Base-by-base conservation (phyloP, 35 echinoderm and acorn worm species). In the Stichopus chloronotus region DNA sequence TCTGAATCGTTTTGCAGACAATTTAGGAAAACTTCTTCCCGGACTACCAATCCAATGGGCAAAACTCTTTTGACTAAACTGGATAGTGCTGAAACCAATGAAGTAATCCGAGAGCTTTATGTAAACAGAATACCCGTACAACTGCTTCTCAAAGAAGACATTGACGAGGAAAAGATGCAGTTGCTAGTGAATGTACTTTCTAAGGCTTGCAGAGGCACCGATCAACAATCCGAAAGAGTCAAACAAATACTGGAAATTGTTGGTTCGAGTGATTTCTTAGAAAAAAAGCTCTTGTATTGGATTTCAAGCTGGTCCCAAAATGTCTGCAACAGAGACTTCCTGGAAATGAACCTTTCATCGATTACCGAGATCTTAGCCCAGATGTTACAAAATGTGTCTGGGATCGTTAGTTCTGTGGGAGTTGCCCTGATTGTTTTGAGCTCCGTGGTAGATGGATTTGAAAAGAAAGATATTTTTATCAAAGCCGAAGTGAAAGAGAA, bases 361-460 rank as follows among this genome's bases (percentile, higher is more conserved):
- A 65, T 59, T 52, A 9, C 71, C 9, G 9, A 17, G 1, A 25
- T 94, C 19, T 55, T 90, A 53, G 19, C 14, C 4, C 22, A 74
- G 54, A 57, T 92, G 16, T 59, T 96, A 56, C 88, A 92, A 16
- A 60, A 63, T 61, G 57, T 94, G 20, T 90, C 92, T n/a, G 91
- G 85, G 30, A 53, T 58, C 52, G 71, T 84, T 7, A 59, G 71
- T 13, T 61, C 94, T 43, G 57, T 96, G 5, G 72, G 79, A 52
- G 93, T 91, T 5, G 19, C 78, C 4, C 65, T 96, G 14, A 79
- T 91, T 30, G 77, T 96, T 22, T 56, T 96, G 4, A 84, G 65
- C 10, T 60, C 59, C 16, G 71, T 61, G 10, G 90, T 94, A 12
- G 53, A 16, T 24, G 53, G 25, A 11, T 55, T 74, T 56, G 78